Evolutionary conservation across 2,797 vertebrate genomes (phyloP).

Genomic region (Tenualosa ilisha): DNA sequence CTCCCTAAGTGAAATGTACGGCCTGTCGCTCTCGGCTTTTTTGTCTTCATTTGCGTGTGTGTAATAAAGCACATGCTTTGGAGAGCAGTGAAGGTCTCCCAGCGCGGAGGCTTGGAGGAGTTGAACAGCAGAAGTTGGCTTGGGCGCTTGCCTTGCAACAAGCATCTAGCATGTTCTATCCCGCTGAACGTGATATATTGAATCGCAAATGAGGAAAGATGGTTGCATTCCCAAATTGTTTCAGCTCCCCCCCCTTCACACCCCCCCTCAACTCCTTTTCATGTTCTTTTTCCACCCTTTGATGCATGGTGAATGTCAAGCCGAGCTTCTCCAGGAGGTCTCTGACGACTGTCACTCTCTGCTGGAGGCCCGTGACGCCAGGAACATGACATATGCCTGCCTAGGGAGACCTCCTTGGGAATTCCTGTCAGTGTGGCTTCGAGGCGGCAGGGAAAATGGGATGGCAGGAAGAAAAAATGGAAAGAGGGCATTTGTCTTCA

Average conservation of each 20-base stretch:
- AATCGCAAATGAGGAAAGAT: not conserved
- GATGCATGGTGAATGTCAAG: not conserved
- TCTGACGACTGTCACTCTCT: not conserved
- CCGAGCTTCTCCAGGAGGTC: not conserved
- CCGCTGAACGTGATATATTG: not conserved
- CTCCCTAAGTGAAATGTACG: constrained; percentile 8
- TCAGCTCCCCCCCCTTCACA: not conserved
- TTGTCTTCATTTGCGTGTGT: not conserved
- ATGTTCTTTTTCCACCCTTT: not conserved
- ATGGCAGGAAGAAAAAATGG: not conserved
- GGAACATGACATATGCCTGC: not conserved
- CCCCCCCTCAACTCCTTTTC: not conserved
- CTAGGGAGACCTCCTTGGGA: not conserved
- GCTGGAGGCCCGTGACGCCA: not conserved
- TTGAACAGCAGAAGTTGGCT: not conserved
- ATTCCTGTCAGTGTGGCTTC: not conserved
- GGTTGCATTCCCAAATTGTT: not conserved
- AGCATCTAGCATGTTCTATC: not conserved
- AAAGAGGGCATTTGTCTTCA: constrained; percentile 16
- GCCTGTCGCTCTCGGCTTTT: not conserved
- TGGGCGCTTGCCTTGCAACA: not conserved
- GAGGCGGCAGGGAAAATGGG: not conserved
- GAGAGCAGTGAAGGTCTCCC: not conserved
- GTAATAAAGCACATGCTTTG: constrained; percentile 13
- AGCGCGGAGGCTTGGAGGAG: not conserved